A percentile compares a stretch with the other conserved stretches of the same genome.
phyloP scores from a whole-genome alignment of 1,140 invertebrate genomes.

The Spodoptera frugiperda region DNA sequence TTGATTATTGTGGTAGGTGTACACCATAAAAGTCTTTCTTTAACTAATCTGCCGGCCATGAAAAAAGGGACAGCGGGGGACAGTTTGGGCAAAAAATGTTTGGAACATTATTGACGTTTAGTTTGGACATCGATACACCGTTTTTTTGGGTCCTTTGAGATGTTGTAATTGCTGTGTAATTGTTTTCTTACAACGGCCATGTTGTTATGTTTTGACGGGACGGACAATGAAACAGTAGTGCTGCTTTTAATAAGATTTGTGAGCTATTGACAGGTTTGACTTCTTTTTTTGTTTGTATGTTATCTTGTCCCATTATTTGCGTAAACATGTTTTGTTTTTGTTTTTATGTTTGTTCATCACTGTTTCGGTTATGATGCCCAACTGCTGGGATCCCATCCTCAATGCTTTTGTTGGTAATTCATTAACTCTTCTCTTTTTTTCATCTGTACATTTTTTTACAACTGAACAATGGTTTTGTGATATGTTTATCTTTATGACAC shows the following conservation, averaged over 20 bases:
- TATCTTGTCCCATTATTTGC: not conserved
- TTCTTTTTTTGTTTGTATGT: not conserved
- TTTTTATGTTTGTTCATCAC: not conserved
- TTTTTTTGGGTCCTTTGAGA: slow-evolving; percentile 62
- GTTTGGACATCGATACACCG: slow-evolving; percentile 63
- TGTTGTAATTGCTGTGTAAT: slow-evolving; percentile 72
- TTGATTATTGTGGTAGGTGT: slow-evolving; percentile 49
- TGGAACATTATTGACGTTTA: slow-evolving; percentile 35
- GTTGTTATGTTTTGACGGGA: slow-evolving; percentile 68
- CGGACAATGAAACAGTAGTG: slow-evolving; percentile 62
- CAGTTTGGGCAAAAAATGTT: slow-evolving; percentile 64
- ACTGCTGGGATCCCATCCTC: no score
- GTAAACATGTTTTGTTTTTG: slow-evolving; percentile 1
- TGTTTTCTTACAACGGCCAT: slow-evolving; percentile 69
- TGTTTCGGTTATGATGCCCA: not conserved
- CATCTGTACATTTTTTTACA: no score
- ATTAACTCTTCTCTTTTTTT: no score
- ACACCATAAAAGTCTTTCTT: slow-evolving; percentile 45
- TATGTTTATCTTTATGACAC: no score
- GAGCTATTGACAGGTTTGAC: slow-evolving; percentile 13
- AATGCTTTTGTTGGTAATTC: no score
- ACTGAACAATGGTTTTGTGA: no score
- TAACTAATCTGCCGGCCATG: slow-evolving; percentile 39
- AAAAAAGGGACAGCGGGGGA: slow-evolving; percentile 37
- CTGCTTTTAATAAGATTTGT: slow-evolving; percentile 47